Evolutionary conservation across 1,140 invertebrate genomes (phyloP), one percentile per base, ranked within the genome.

Genomic region (Maniola jurtina): DNA sequence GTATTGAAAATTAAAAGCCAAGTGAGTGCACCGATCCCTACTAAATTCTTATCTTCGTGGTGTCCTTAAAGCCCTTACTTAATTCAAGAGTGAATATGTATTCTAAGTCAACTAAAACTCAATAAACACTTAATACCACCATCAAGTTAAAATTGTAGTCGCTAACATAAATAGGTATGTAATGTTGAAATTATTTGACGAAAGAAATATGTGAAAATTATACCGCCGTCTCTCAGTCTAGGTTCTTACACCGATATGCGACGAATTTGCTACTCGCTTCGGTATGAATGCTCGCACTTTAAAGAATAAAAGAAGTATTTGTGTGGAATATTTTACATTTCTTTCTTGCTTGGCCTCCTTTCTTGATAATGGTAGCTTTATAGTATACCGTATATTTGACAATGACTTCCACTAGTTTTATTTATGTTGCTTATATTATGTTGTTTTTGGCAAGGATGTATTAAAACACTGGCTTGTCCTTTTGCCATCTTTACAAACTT

Each of bases 231-330:
- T 57, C 55, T 16, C 34, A 55, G 52, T 13, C 52, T 57, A 34
- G 15, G 5, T 57, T 57, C 34, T 55, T 57, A 57, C 36, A 56
- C 54, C 54, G 54, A 56, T 56, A 57, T 57, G 55, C 55, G 55
- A 57, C 35, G 55, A 57, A 57, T 57, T 57, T 57, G 55, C 35
- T 57, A 34, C 55, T 57, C 55, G 55, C 36, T 57, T 15, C 55
- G 34, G 55, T 38, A 38, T 57, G 35, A 57, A 57, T 38, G 55
- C 55, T 57, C 33, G 59, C 59, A 61, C 59, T 61, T 47, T 45
- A 48, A 61, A 61, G 47, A 61, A 48, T 50, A 61, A 61, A 61
- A 61, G 59, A 35, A 61, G 16, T 42, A 61, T 35, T 48, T 50
- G 34, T 36, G 35, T 1, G 13, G 14, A 61, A 61, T 48, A 47